Evolutionary conservation across 2,113 vertebrate genomes (phyloP), one percentile per base, ranked within the genome.

Genomic region (Lepidiolamprologus cunningtoni): DNA sequence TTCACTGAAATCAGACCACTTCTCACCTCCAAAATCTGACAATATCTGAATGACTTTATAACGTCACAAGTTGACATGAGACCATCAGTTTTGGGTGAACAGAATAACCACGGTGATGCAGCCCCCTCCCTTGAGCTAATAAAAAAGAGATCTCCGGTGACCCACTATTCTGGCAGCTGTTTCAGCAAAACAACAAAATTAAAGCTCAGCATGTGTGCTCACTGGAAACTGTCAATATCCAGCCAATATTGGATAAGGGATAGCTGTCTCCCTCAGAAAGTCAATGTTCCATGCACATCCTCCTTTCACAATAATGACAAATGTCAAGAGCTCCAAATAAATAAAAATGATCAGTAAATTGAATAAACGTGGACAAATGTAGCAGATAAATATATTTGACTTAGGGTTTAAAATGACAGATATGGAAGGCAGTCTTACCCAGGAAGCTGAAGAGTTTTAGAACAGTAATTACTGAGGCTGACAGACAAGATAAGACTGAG

Each of bases 381-480:
- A 81, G 80, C 16, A 82, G 88, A 91, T 87, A 89, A 83, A 91
- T 86, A 53, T 84, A 86, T 92, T 91, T 87, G 57, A 89, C 89
- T 92, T 78, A 19, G 61, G 86, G 37, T 76, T 89, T 89, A 78
- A 92, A 88, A 84, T 88, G 86, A 84, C 87, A 88, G 85, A 82
- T 91, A 85, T 40, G 80, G 33, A 35, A 71, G 71, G 55, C 54
- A 85, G 52, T 84, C 54, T 88, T 89, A 93, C 84, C 81, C 86
- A 88, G 85, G 86, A 94, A 87, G 87, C 90, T 89, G 55, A 88
- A 84, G 90, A 86, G 87, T 84, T 94, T 94, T 87, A 90, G 91
- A 88, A 66, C 82, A 89, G 83, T 95, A 94, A 95, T 95, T 93
- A 95, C 91, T 35, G 80, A 80, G 52, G 90, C 83, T 90, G 89